Evolutionary conservation across 2,797 vertebrate species (phyloP).

Genomic region (Setipinna tenuifilis): DNA sequence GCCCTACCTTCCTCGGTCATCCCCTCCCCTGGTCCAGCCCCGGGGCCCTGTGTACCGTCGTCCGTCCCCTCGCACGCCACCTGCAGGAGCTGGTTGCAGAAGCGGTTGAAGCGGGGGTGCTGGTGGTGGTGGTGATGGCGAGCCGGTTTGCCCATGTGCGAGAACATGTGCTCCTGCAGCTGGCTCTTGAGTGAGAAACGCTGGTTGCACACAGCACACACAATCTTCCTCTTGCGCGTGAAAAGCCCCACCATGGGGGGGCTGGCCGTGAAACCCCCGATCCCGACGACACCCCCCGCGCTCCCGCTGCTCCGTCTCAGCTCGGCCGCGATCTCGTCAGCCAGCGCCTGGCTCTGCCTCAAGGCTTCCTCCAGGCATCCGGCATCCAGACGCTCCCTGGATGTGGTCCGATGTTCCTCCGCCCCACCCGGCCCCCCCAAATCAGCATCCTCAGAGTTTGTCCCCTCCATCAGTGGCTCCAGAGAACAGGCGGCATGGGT

Average conservation of each 20-base stretch:
- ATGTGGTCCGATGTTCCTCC: slow-evolving; percentile 69
- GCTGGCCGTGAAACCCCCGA: slow-evolving; percentile 34
- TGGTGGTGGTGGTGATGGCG: slow-evolving; percentile 76
- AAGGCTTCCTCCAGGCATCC: slow-evolving; percentile 81
- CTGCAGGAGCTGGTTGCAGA: slow-evolving; percentile 79
- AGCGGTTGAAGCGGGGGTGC: slow-evolving; percentile 76
- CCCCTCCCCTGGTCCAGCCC: slow-evolving; percentile 52
- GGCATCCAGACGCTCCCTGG: slow-evolving; percentile 67
- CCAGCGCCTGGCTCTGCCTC: slow-evolving; percentile 84
- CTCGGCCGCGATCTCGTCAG: slow-evolving; percentile 73
- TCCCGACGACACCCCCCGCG: slow-evolving; percentile 49
- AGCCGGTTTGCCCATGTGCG: slow-evolving; percentile 85
- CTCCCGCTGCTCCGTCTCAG: slow-evolving; percentile 61
- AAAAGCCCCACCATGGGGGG: slow-evolving; percentile 66
- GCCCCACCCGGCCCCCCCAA: slow-evolving; percentile 65
- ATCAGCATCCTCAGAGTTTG: slow-evolving; percentile 65
- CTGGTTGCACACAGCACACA: slow-evolving; percentile 88
- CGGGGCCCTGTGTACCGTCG: slow-evolving; percentile 54
- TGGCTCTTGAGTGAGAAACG: slow-evolving; percentile 88
- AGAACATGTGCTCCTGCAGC: slow-evolving; percentile 94
- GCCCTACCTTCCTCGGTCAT: slow-evolving; percentile 73
- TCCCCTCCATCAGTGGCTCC: slow-evolving; percentile 83
- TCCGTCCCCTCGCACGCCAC: slow-evolving; percentile 72
- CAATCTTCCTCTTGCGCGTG: slow-evolving; percentile 89
- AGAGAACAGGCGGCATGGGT: slow-evolving; percentile 84